Evolutionary conservation across 2,113 vertebrate genomes (phyloP).

Genomic region (Aphelocoma coerulescens): DNA sequence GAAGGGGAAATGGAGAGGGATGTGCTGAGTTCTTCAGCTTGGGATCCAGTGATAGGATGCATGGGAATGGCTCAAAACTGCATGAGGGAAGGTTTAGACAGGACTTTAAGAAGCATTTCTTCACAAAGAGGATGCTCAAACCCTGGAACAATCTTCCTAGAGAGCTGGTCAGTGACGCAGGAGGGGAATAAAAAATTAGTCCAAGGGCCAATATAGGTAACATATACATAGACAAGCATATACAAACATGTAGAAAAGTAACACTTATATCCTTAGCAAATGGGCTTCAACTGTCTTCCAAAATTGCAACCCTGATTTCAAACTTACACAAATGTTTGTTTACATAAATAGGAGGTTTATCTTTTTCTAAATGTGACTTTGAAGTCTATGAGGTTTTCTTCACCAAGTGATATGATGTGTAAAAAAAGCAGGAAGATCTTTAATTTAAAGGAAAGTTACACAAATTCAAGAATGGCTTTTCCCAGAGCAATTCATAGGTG

Average conservation of each 20-base stretch:
- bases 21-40: neutral
- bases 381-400: neutral
- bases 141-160: neutral
- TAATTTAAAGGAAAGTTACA: neutral
- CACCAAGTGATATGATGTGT: neutral
- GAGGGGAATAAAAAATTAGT: no score
- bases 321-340: neutral
- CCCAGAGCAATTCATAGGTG: neutral
- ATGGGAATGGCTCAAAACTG: neutral
- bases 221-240: neutral
- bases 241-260: neutral
- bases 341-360: neutral
- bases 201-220: neutral
- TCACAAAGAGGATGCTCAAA: neutral
- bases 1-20: neutral
- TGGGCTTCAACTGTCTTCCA: neutral
- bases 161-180: accelerated
- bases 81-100: no score
- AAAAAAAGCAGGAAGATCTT: neutral
- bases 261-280: neutral
- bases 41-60: neutral
- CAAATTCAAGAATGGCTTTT: neutral
- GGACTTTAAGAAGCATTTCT: neutral
- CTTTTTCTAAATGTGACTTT: neutral
- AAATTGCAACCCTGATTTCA: neutral